Conservation (phyloP, 2,888 invertebrate species). For the Cheilosia scutellata region DNA sequence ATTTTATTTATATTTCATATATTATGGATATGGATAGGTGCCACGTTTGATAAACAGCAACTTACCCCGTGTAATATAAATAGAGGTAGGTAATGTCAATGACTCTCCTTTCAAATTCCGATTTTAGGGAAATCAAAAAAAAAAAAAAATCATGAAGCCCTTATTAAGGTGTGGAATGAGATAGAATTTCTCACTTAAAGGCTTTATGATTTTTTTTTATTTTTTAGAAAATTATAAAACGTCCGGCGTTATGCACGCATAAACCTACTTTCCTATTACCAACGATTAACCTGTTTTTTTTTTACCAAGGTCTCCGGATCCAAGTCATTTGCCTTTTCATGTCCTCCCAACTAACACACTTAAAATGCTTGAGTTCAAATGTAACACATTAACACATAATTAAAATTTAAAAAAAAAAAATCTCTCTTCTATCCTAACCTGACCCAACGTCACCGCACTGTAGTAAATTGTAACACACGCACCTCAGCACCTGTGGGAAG, state of each 20-base stretch:
- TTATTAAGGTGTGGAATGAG: too few relatives aligned
- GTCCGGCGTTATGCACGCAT: background rate
- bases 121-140: too few relatives aligned
- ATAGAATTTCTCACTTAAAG: too few relatives aligned
- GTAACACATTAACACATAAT: constrained; percentile 4
- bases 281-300: background rate
- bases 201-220: too few relatives aligned
- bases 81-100: too few relatives aligned
- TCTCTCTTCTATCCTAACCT: constrained; percentile 32
- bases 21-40: too few relatives aligned
- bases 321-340: background rate
- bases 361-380: background rate
- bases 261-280: background rate
- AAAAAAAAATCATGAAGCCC: too few relatives aligned
- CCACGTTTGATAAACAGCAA: too few relatives aligned
- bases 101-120: too few relatives aligned
- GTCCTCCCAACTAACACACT: background rate
- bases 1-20: too few relatives aligned
- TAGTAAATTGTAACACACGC: constrained; percentile 22
- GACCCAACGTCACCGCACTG: constrained; percentile 35
- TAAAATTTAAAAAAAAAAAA: constrained; percentile 6
- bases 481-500: constrained; percentile 56
- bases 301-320: background rate
- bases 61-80: too few relatives aligned
- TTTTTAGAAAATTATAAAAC: too few relatives aligned